Evolutionary conservation across 2,888 invertebrate species (phyloP).

Genomic region (Himalopsyche japonica): DNA sequence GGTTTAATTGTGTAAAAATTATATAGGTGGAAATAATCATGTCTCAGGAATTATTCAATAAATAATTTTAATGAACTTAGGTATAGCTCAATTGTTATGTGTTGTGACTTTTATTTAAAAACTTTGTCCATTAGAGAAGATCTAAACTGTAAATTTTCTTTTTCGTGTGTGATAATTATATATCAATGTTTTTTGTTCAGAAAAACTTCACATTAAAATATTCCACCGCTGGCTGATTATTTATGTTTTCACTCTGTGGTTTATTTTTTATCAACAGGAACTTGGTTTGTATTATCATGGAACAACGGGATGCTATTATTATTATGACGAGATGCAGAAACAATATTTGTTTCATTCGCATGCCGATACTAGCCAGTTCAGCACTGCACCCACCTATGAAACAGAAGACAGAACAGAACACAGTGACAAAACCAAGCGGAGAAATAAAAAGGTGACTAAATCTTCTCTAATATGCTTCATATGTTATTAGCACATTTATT

Average conservation of each 20-base stretch:
- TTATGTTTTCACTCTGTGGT: conserved; percentile 23
- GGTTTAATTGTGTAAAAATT: too few relatives aligned
- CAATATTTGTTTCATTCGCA: conserved; percentile 82
- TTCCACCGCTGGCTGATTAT: background rate
- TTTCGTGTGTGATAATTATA: too few relatives aligned
- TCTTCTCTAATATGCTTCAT: too few relatives aligned
- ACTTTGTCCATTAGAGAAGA: too few relatives aligned
- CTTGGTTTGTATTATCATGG: conserved; percentile 88
- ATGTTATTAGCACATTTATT: too few relatives aligned
- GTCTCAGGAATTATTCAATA: too few relatives aligned
- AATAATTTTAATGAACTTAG: too few relatives aligned
- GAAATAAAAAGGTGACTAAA: conserved; percentile 48
- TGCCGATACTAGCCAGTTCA: conserved; percentile 56
- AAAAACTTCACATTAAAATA: background rate
- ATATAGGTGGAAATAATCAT: too few relatives aligned
- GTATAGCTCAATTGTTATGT: too few relatives aligned
- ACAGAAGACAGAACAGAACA: background rate
- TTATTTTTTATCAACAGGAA: conserved; percentile 60
- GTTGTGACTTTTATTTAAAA: too few relatives aligned
- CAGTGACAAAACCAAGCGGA: conserved; percentile 35
- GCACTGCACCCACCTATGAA: conserved; percentile 46
- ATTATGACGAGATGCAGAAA: conserved; percentile 75
- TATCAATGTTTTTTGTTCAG: background rate
- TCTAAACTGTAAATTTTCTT: too few relatives aligned
- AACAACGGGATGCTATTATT: conserved; percentile 80